A percentile compares a stretch with the other conserved stretches of the same genome.
Conservation (phyloP, 2,888 invertebrate genomes). For the Gnatocerus cornutus region DNA sequence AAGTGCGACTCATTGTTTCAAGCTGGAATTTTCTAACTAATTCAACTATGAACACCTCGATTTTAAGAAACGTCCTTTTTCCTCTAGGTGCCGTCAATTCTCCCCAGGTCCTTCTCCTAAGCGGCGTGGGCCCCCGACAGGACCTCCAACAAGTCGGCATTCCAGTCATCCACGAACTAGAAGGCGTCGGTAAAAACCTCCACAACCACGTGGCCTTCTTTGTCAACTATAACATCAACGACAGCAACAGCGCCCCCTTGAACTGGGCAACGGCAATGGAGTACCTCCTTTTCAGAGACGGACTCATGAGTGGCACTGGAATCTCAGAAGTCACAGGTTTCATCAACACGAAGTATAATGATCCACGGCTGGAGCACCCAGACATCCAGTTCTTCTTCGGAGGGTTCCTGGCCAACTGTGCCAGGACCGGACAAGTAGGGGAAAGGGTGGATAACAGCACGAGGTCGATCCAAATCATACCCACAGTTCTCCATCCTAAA, state of each 20-base stretch:
- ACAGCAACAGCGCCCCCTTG: conserved; percentile 88
- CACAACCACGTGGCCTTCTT: conserved; percentile 90
- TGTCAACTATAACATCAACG: conserved; percentile 85
- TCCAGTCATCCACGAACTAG: conserved; percentile 81
- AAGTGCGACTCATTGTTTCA: too few species aligned
- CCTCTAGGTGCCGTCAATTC: conserved; percentile 87
- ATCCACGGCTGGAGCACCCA: conserved; percentile 83
- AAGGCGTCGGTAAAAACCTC: conserved; percentile 88
- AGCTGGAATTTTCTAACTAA: too few species aligned
- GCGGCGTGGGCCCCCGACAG: conserved; percentile 88
- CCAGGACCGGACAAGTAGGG: conserved; percentile 89
- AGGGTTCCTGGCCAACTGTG: conserved; percentile 89
- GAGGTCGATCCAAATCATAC: conserved; percentile 83
- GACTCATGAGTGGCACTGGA: conserved; percentile 92
- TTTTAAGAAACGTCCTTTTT: conserved; percentile 63
- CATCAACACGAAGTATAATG: conserved; percentile 85
- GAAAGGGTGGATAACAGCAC: conserved; percentile 82
- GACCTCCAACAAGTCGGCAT: conserved; percentile 79
- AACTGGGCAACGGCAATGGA: conserved; percentile 96
- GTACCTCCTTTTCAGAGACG: conserved; percentile 89
- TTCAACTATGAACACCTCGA: background rate
- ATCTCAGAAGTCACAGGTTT: conserved; percentile 91
- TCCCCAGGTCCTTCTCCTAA: conserved; percentile 92
- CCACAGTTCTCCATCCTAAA: conserved; percentile 88
- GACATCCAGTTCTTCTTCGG: conserved; percentile 92